Conservation (phyloP, 2,888 invertebrate species). For the Tipula vernalis region DNA sequence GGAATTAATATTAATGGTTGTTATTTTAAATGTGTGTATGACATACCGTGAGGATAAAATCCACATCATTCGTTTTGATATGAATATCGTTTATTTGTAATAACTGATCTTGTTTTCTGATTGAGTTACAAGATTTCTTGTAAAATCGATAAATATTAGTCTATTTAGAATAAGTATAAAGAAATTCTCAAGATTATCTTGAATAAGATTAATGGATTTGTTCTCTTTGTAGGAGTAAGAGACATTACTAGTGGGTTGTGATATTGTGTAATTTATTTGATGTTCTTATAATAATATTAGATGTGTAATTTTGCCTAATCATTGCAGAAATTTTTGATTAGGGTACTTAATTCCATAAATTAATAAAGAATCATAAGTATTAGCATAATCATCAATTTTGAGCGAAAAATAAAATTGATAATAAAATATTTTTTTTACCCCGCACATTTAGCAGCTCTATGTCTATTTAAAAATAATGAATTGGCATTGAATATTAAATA, state of each 20-base stretch:
- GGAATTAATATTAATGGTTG: neutral
- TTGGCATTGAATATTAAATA: too few relatives aligned
- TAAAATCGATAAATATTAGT: neutral
- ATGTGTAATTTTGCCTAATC: neutral
- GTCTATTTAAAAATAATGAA: too few relatives aligned
- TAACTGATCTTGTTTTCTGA: neutral
- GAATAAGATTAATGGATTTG: neutral
- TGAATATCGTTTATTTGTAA: neutral
- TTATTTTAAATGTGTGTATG: neutral
- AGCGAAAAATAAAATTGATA: neutral
- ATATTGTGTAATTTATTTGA: neutral
- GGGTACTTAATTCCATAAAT: neutral
- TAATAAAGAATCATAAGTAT: neutral
- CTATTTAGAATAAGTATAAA: neutral
- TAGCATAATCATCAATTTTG: neutral
- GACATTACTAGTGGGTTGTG: neutral
- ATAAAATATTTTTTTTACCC: too few relatives aligned
- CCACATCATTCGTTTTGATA: neutral
- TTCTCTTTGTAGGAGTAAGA: neutral
- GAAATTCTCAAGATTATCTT: neutral
- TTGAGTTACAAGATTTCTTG: neutral
- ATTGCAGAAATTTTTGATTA: neutral
- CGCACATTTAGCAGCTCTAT: too few relatives aligned
- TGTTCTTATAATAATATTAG: neutral
- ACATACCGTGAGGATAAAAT: neutral